Base-by-base conservation (phyloP, 2,888 invertebrate species). In the Pycnomerus fuliginosus region DNA sequence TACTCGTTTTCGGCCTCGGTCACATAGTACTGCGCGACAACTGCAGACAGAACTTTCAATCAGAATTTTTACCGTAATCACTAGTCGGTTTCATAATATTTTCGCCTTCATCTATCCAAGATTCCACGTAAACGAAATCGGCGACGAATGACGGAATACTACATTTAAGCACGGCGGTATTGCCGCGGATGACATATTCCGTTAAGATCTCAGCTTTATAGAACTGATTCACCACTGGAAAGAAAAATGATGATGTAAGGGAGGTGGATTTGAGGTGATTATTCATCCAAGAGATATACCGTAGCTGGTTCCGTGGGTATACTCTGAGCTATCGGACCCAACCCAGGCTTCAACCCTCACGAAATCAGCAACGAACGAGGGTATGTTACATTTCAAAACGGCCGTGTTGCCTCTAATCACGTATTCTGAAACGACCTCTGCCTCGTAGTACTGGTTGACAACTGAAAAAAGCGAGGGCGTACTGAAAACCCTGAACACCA, bases 1-100 rank as follows among this genome's bases (percentile, higher is more conserved):
- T 92, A 93, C 73, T 92, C 92, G 74, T 93, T 91, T 78, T 91
- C 91, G 67, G 92, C 88, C 77, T 91, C 90, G 61, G 90, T 88
- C 74, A 88, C 85, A 80, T 88, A 92, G 76, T 82, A 84, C 80
- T 91, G 91, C 66, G 88, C 83, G 67, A 91, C 90, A 74, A 90
- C 91, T 91, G 79, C 69, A 75, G 25, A 4, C 3, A 25, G 11
- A 3, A 25, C 11, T 25, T 7, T 4, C 50, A 50, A 24, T 53
- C 41, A 49, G 15, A 28, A 54, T 44, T n/a, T n/a, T 64, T 73
- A 79, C 79, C 79, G 65, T 77, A 79, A 63, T 78, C 69, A 34
- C 75, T 68, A 27, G 75, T 73, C 16, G 69, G 68, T 47, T 68
- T 72, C 48, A 77, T 59, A 46, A 71, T 71, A 48, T 76, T 77